phyloP scores from a whole-genome alignment of 2,113 vertebrate species.

The Oncorhynchus gorbuscha region DNA sequence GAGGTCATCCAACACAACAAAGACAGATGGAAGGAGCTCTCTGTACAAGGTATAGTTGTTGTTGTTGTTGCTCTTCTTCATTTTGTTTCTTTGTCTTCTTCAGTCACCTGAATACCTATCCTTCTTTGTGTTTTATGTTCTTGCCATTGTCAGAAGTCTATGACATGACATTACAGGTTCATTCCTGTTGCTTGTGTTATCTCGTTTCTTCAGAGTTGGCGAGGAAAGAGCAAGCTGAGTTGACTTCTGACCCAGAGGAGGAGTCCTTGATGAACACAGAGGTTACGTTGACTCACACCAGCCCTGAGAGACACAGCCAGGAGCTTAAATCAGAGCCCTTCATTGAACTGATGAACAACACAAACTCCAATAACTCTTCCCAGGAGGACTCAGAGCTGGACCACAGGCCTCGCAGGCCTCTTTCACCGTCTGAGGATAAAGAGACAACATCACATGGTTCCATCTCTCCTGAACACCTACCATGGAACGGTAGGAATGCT shows the following conservation, averaged over 20 bases:
- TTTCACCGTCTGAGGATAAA: constrained; percentile 3
- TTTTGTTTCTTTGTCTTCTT: too few species aligned
- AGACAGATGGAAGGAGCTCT: constrained; percentile 92
- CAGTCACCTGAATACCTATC: background rate
- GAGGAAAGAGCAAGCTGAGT: constrained; percentile 44
- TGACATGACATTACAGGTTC: background rate
- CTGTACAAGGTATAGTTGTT: constrained; percentile 78
- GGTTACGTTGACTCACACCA: constrained; percentile 26
- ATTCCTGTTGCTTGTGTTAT: constrained; percentile 4
- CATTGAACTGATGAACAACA: background rate
- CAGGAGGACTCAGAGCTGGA: constrained; percentile 19
- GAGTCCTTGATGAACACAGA: constrained; percentile 22
- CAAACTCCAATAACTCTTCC: background rate
- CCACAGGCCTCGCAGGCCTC: background rate
- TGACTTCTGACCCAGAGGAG: constrained; percentile 26
- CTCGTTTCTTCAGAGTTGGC: constrained; percentile 53
- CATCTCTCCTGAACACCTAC: constrained; percentile 35
- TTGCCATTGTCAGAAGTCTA: background rate
- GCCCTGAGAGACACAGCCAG: constrained; percentile 19
- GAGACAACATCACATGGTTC: constrained; percentile 22
- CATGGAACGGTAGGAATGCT: constrained; percentile 57
- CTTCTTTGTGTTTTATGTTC: background rate
- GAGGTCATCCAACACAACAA: constrained; percentile 91
- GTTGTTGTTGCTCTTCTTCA: too few species aligned
- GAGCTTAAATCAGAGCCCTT: constrained; percentile 23